phyloP scores from a whole-genome alignment of 2,113 vertebrate genomes.

The Lepus timidus region DNA sequence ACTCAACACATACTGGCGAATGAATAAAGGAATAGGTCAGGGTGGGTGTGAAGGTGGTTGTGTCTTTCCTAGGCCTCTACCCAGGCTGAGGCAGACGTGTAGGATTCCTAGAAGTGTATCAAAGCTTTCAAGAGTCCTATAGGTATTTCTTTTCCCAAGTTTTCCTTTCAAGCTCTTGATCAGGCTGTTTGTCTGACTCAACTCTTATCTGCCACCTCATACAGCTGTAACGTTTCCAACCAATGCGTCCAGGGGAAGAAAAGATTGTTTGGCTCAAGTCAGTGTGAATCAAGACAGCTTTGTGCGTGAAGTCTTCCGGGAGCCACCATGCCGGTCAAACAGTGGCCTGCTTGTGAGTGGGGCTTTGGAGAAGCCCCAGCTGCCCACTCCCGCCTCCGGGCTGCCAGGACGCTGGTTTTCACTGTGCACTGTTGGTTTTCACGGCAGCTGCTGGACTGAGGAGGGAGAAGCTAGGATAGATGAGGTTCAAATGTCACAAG shows the following conservation, averaged over 20 bases:
- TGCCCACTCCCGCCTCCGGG: background rate
- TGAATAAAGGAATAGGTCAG: background rate
- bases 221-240: background rate
- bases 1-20: background rate
- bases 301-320: background rate
- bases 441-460: background rate
- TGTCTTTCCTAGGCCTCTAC: background rate
- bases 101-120: background rate
- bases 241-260: background rate
- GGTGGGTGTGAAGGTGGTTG: background rate
- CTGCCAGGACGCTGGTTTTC: background rate
- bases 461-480: background rate
- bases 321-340: background rate
- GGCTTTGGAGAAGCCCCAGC: background rate
- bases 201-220: background rate
- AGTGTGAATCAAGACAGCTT: background rate
- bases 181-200: background rate
- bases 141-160: background rate
- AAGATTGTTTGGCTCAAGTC: background rate
- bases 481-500: background rate
- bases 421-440: background rate
- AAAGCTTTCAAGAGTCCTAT: background rate
- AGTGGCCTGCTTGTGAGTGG: background rate
- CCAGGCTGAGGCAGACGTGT: background rate
- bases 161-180: conserved; percentile 19